Evolutionary conservation across 2,113 vertebrate species (phyloP).

Genomic region (Seriola quinqueradiata): DNA sequence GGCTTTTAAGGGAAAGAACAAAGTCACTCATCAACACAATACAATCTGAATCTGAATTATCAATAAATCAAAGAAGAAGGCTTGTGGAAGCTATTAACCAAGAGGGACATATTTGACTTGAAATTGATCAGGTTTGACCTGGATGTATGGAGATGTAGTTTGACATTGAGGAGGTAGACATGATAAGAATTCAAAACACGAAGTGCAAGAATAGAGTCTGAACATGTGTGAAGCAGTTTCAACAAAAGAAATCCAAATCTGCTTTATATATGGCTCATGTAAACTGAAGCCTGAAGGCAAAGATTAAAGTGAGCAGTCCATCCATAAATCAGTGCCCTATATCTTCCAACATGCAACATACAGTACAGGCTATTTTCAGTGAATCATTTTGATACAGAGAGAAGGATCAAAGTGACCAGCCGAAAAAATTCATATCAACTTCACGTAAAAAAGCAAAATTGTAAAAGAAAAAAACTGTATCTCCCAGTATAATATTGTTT

Average conservation of each 20-base stretch:
- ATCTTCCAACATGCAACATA: constrained; percentile 14
- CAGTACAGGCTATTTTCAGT: neutral
- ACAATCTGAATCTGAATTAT: neutral
- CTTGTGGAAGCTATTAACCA: neutral
- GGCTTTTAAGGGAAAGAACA: neutral
- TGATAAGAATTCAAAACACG: neutral
- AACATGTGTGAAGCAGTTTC: neutral
- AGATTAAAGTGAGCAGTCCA: constrained; percentile 34
- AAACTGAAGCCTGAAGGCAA: neutral
- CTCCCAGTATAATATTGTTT: neutral
- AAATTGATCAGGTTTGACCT: neutral
- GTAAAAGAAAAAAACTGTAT: too few species aligned
- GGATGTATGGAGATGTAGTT: neutral
- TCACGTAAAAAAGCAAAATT: neutral
- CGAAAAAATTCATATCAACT: neutral
- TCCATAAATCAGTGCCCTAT: constrained; percentile 11
- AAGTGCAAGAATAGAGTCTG: neutral
- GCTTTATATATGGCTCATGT: neutral
- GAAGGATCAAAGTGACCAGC: neutral
- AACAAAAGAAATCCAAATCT: neutral
- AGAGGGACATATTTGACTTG: neutral
- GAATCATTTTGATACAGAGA: neutral
- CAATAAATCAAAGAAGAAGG: neutral
- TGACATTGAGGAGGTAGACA: neutral
- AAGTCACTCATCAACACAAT: neutral